Base-by-base conservation (phyloP, 2,113 vertebrate genomes). In the Xiphorhynchus elegans region DNA sequence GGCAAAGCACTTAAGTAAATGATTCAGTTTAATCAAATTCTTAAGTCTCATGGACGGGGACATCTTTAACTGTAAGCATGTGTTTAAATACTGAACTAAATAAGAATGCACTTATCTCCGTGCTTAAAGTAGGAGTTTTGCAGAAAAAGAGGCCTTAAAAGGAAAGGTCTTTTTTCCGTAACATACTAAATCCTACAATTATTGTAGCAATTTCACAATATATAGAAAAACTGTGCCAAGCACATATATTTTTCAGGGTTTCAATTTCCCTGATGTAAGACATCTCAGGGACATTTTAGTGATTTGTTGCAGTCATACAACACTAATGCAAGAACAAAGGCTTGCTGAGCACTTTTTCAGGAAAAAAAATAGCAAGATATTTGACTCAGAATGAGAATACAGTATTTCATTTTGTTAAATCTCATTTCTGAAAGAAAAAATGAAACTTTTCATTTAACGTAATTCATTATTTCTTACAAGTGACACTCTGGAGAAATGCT, bases 221-320 rank as follows among this genome's bases (percentile, higher is more conserved):
- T 37, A 42, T 82, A 87, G 53, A 89, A 94, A 89, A 62, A 67
- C 29, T 0, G 8, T 93, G 89, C 80, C 77, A 95, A 93, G 77
- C 8, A 84, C 80, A 79, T 89, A 78, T 72, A 89, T 89, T 95
- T 91, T 95, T 94, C 94, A 95, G 94, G 93, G 87, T 87, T 96
- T 94, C 84, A 87, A 79, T 95, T 96, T 93, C 84, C 93, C n/a
- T 87, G 77, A 91, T 73, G 74, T 79, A 77, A 95, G 77, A 94
- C 81, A 91, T 89, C 93, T 95, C 95, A 94, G 96, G 93, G 95
- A 91, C n/a, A 69, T 97, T 95, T 95, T 89, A 91, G 80, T 94
- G 93, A 97, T 96, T 91, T 92, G 93, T 95, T 94, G 82, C 73
- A 92, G 87, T 91, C 74, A 79, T 91, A 64, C 53, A 90, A 75